Evolutionary conservation across 2,888 invertebrate species (phyloP), one percentile per base, ranked within the genome.

Genomic region (Eupithecia insigniata): DNA sequence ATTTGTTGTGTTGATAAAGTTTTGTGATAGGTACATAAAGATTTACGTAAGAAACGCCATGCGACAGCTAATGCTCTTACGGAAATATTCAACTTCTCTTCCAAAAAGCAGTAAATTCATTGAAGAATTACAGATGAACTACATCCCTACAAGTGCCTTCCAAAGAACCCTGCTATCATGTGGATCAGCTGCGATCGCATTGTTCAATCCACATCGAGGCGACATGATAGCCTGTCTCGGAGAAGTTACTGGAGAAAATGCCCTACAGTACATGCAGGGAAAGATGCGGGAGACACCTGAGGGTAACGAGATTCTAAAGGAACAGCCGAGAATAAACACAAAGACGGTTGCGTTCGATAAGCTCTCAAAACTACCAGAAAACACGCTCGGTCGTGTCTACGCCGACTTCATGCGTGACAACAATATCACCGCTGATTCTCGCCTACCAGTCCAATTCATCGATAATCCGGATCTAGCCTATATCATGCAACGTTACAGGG

Each of bases 201-300:
- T 99, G 61, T 83, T 97, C 14, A 96, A 99, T 92, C 99, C 99
- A 10, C 84, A 89, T 72, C 93, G 97, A 76, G 97, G 96, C 26
- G 99, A 99, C 87, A 98, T 99, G 98, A 98, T 99, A 80, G 98
- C 99, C 30, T 97, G 98, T 78, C 95, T 99, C 80, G 99, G 98
- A 1, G 99, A 99, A 93, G 97, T 98, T 0, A 98, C 99, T 14
- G 99, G 96, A 3, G 93, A 94, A 77, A 87, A 86, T 64, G 97
- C 98, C 4, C 93, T 99, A 7, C 93, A 93, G 76, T 95, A 96
- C 81, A 97, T 99, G 91, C 94, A 95, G 69, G 87, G 94, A 60
- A 95, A 96, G 87, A 99, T 99, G 98, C 89, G 95, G 77, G 91
- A 94, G 64, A 96, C 96, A 70, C 88, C 95, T 2, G 98, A 98